phyloP scores from a whole-genome alignment of 2,888 invertebrate genomes.

The Altica lythri region DNA sequence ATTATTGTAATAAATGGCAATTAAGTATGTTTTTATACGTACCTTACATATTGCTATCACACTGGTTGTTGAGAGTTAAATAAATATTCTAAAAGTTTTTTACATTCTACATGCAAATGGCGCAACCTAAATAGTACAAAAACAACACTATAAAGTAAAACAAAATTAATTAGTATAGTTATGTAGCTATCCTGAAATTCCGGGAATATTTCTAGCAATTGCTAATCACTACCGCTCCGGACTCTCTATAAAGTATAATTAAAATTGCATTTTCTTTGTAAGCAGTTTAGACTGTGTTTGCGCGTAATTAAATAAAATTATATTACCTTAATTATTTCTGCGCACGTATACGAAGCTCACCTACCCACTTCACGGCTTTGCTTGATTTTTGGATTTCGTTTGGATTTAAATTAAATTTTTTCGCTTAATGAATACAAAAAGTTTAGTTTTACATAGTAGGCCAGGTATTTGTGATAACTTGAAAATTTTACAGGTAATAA shows the following conservation, averaged over 20 bases:
- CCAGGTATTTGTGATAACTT: no score
- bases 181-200: conserved; percentile 9
- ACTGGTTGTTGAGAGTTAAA: no score
- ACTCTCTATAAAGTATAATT: conserved; percentile 18
- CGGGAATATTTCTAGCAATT: not conserved
- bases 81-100: no score
- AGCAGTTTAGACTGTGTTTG: conserved; percentile 19
- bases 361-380: not conserved
- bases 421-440: no score
- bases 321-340: conserved; percentile 29
- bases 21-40: no score
- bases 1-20: no score
- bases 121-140: no score
- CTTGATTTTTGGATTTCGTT: conserved; percentile 1
- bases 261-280: conserved; percentile 22
- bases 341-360: conserved; percentile 18
- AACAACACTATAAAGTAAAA: conserved; percentile 3
- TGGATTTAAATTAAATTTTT: not conserved
- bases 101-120: no score
- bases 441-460: no score
- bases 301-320: conserved; percentile 23
- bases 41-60: no score
- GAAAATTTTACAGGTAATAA: no score
- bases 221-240: conserved; percentile 4
- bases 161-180: conserved; percentile 16